A percentile compares a stretch with the other conserved stretches of the same genome.
These are phyloP conservation scores for Mus minutoides DNA, from an alignment of 2,797 vertebrate species.

Conservation along the genomic window DNA sequence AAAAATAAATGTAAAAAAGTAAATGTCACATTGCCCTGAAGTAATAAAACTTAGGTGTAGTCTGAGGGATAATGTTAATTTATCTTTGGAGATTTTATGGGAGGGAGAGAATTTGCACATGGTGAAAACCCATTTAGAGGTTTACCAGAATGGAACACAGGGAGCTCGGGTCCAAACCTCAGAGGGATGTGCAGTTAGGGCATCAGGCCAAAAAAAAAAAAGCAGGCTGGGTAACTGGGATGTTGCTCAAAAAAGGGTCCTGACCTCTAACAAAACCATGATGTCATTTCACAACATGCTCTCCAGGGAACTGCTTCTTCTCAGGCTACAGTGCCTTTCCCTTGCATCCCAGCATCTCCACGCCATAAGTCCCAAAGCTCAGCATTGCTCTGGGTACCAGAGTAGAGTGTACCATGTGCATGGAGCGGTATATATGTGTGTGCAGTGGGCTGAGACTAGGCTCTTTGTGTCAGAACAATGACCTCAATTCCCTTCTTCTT, in stretches of 20 bases:
- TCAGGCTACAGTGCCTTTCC: neutral
- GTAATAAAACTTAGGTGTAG: neutral
- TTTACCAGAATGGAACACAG: neutral
- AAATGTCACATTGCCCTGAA: neutral
- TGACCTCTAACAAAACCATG: neutral
- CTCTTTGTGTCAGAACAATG: neutral
- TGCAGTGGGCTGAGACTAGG: neutral
- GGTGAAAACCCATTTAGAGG: neutral
- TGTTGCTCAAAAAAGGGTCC: neutral
- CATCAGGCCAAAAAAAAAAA: rapidly evolving
- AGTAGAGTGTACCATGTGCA: no score
- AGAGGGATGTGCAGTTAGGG: neutral
- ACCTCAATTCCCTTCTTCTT: neutral
- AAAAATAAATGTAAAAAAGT: neutral
- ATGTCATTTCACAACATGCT: neutral
- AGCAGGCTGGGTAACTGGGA: neutral
- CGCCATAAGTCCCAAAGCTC: neutral
- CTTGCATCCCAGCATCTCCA: neutral
- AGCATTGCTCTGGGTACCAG: neutral
- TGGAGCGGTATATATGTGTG: neutral
- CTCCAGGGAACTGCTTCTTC: neutral
- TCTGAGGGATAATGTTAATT: neutral
- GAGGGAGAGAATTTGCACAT: neutral
- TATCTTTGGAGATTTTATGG: neutral
- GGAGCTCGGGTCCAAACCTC: neutral